Evolutionary conservation across 2,113 vertebrate species (phyloP), one percentile per base, ranked within the genome.

Genomic region (Australoheros scitulus): DNA sequence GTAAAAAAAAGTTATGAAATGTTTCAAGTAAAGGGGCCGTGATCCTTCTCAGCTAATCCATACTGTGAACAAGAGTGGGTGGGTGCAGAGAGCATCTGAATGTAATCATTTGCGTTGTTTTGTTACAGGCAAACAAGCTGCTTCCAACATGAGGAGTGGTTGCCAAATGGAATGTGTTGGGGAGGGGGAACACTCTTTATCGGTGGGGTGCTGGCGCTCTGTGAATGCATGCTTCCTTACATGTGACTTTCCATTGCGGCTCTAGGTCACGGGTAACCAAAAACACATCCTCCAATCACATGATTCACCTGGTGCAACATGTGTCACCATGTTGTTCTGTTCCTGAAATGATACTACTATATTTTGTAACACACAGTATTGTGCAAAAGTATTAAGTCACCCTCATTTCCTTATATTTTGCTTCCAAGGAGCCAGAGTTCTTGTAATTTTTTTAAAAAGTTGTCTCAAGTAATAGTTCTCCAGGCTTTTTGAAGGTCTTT

Each of bases 31-130:
- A 29, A 60, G 80, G 63, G 86, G 78, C 78, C 4, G 6, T 83
- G 56, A 56, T 81, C 6, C 77, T 74, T 61, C 50, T 84, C 26
- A 88, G 87, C 91, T 92, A 95, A 94, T 95, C 90, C 85, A 64
- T 87, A 72, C 24, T 7, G 61, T 65, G 89, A 75, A 65, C 15
- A 2, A 9, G 1, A 24, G 85, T 91, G 85, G 92, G 84, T 74
- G 90, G 82, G 79, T 76, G 63, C 76, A 47, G 29, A 41, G 11
- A 61, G 61, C 91, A 90, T 93, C 82, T 93, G 91, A 82, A 55
- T 83, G 80, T 85, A 91, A 87, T 93, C 86, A 93, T 24, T 86
- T 56, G 85, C 59, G 22, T 47, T 82, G 84, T 80, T 60, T 76
- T 57, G 41, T 57, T 18, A 55, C 63, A 43, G 15, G 17, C 26